A percentile compares a stretch with the other conserved stretches of the same genome.
These are phyloP conservation scores for Miltochrista miniata DNA, from an alignment of 2,888 invertebrate genomes.

Conservation along the genomic window DNA sequence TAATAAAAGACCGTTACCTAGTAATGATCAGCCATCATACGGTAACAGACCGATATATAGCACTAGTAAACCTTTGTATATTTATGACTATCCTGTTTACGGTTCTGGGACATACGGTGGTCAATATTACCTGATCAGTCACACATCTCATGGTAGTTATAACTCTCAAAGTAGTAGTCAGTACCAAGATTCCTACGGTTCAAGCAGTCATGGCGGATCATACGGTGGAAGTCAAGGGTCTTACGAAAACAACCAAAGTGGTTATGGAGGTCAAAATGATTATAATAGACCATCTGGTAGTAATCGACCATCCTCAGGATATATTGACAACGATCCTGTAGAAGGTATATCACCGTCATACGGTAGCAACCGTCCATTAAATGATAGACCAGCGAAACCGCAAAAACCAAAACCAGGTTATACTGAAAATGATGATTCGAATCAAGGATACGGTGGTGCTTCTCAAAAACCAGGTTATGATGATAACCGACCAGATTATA, in stretches of 20 bases:
- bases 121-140: conserved; percentile 12
- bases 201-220: conserved; percentile 8
- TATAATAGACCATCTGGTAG: conserved; percentile 22
- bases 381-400: conserved; percentile 11
- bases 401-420: conserved; percentile 31
- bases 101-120: conserved; percentile 9
- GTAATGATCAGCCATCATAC: neutral
- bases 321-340: neutral
- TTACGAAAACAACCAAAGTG: conserved; percentile 8
- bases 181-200: conserved; percentile 5
- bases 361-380: conserved; percentile 1
- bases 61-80: conserved; percentile 14
- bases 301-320: neutral
- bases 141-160: conserved; percentile 3
- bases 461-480: conserved; percentile 12
- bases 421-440: conserved; percentile 16
- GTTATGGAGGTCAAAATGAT: conserved; percentile 6
- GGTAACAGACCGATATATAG: conserved; percentile 20
- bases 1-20: conserved; percentile 9
- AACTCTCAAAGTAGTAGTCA: conserved; percentile 4
- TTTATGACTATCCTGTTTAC: conserved; percentile 8
- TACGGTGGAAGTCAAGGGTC: conserved; percentile 14
- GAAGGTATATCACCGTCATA: neutral
- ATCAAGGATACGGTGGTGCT: conserved; percentile 12
- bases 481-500: conserved; percentile 28